Percentiles rank a stretch among this genome's conserved stretches.
phyloP scores from a whole-genome alignment of 2,888 invertebrate genomes.

The Caenorhabditis virilis region DNA sequence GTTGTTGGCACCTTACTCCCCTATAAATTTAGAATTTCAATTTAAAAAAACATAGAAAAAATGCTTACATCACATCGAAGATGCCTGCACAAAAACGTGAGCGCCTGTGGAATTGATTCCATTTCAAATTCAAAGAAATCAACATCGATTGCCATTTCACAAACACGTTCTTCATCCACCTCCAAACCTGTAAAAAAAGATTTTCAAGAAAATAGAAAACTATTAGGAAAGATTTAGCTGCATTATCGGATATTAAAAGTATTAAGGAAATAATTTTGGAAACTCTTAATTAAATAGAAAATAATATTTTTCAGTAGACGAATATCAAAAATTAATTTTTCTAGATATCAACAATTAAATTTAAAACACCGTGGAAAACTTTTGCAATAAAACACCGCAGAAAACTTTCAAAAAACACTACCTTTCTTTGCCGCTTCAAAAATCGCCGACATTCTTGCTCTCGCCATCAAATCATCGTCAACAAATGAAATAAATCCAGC shows the following conservation, averaged over 20 bases:
- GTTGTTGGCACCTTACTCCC: not conserved
- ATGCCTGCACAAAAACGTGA: slow-evolving; percentile 41
- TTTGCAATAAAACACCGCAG: too few relatives aligned
- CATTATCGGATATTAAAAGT: too few relatives aligned
- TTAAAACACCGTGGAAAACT: too few relatives aligned
- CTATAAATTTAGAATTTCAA: not conserved
- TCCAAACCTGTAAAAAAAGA: slow-evolving; percentile 12
- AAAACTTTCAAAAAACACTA: too few relatives aligned
- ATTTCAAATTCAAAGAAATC: slow-evolving; percentile 33
- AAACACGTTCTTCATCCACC: slow-evolving; percentile 24
- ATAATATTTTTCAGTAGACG: too few relatives aligned
- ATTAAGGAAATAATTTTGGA: too few relatives aligned
- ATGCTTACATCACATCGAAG: slow-evolving; percentile 1
- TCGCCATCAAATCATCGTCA: slow-evolving; percentile 13
- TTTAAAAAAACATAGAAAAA: not conserved
- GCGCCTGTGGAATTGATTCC: slow-evolving; percentile 21
- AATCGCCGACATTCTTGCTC: slow-evolving; percentile 19
- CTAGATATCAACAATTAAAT: too few relatives aligned
- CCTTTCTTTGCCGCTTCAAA: slow-evolving; percentile 24
- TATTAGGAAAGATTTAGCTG: too few relatives aligned
- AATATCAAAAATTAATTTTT: too few relatives aligned
- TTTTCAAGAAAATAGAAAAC: too few relatives aligned
- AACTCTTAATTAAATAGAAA: too few relatives aligned
- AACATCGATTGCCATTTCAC: slow-evolving; percentile 14
- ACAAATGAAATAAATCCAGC: slow-evolving; percentile 13